Percentiles rank a stretch among this genome's conserved stretches.
phyloP scores from a whole-genome alignment of 2,888 invertebrate species.

The Buathra laborator region DNA sequence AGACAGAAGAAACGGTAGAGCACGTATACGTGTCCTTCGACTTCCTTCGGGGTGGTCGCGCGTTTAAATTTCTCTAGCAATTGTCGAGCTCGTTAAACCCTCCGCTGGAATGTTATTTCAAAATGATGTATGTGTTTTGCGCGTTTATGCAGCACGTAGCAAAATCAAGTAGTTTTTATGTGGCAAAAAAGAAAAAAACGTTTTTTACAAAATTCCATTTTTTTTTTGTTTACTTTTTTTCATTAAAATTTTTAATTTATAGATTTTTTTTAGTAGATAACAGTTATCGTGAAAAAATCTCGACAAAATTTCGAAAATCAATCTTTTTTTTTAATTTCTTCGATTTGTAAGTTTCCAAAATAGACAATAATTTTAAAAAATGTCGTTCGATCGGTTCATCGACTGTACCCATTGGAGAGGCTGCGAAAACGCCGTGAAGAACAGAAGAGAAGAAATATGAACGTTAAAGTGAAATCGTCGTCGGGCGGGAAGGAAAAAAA shows the following conservation, averaged over 20 bases:
- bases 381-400: neutral
- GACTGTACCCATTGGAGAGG: neutral
- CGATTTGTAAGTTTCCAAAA: no score
- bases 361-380: neutral
- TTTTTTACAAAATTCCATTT: neutral
- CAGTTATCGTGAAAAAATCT: no score
- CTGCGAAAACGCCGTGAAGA: neutral
- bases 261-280: no score
- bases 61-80: constrained; percentile 42
- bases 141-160: neutral
- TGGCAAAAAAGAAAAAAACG: no score
- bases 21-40: constrained; percentile 7
- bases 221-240: no score
- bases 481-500: neutral
- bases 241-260: no score
- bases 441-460: constrained; percentile 15
- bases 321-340: no score
- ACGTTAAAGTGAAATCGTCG: constrained; percentile 25
- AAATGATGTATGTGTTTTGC: neutral
- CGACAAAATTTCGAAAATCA: no score
- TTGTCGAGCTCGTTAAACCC: constrained; percentile 38
- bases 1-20: neutral
- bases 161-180: neutral
- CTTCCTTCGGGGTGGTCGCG: constrained; percentile 32
- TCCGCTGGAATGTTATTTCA: constrained; percentile 9